These are phyloP conservation scores for Acromyrmex heyeri DNA, from an alignment of 1,140 invertebrate genomes.

Conservation along the genomic window DNA sequence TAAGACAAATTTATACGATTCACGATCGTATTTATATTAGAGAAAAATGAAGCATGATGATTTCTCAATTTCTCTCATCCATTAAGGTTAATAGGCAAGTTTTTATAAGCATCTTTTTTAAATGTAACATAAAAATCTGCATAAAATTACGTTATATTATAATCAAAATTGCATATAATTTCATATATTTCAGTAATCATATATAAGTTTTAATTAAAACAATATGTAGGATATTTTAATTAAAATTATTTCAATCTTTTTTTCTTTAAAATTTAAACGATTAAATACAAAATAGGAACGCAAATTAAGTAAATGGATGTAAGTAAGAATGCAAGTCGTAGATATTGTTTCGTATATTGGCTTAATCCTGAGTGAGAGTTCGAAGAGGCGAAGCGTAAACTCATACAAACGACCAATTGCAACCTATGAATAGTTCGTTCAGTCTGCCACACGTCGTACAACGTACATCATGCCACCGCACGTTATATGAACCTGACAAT, in stretches of 20 bases:
- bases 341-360: neutral
- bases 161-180: neutral
- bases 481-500: conserved; percentile 55
- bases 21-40: neutral
- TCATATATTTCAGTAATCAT: too few relatives aligned
- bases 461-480: conserved; percentile 37
- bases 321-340: neutral
- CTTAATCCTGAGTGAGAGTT: conserved; percentile 10
- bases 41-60: neutral
- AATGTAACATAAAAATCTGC: neutral
- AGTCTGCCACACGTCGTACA: conserved; percentile 47
- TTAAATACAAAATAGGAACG: neutral
- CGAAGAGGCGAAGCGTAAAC: conserved; percentile 67
- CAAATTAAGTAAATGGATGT: neutral
- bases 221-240: neutral
- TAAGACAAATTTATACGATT: neutral
- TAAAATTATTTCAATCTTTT: neutral
- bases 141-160: neutral
- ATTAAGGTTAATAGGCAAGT: neutral
- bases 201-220: neutral
- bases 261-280: neutral
- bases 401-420: conserved; percentile 72
- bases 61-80: neutral
- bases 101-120: neutral
- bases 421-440: conserved; percentile 70